Evolutionary conservation across 2,888 invertebrate species (phyloP).

Genomic region (Drosophila helvetica): DNA sequence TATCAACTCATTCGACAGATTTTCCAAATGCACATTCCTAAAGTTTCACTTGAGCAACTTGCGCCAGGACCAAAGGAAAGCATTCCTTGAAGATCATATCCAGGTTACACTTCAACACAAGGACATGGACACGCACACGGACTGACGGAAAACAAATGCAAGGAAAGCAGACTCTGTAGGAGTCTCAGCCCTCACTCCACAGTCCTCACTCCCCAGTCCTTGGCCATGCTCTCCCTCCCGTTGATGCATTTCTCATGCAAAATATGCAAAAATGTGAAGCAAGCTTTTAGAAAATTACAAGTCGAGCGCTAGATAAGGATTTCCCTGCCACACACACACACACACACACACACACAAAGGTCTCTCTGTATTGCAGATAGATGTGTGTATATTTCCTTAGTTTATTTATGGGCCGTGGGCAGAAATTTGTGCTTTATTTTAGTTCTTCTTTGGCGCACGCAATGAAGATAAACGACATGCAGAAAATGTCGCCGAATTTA

Average conservation of each 20-base stretch:
- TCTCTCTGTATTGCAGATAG: slow-evolving; percentile 5
- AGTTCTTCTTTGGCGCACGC: slow-evolving; percentile 66
- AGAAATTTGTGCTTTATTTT: slow-evolving; percentile 50
- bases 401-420: slow-evolving; percentile 71
- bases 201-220: background rate
- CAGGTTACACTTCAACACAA: slow-evolving; percentile 10
- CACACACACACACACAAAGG: slow-evolving; percentile 6
- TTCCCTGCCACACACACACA: background rate
- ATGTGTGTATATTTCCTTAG: slow-evolving; percentile 46
- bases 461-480: slow-evolving; percentile 81
- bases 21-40: background rate
- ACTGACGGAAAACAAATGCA: slow-evolving; percentile 23
- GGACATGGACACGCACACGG: background rate
- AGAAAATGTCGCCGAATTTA: slow-evolving; percentile 78
- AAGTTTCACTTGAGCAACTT: background rate
- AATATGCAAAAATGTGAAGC: slow-evolving; percentile 69
- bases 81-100: background rate
- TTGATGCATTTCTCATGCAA: slow-evolving; percentile 67
- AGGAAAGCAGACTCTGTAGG: slow-evolving; percentile 6
- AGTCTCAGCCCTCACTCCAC: background rate
- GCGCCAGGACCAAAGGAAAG: background rate
- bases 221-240: too few species aligned
- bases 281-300: slow-evolving; percentile 80
- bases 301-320: slow-evolving; percentile 58
- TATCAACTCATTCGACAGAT: background rate